Evolutionary conservation across 2,113 vertebrate genomes (phyloP), one percentile per base, ranked within the genome.

Genomic region (Actenoides hombroni): DNA sequence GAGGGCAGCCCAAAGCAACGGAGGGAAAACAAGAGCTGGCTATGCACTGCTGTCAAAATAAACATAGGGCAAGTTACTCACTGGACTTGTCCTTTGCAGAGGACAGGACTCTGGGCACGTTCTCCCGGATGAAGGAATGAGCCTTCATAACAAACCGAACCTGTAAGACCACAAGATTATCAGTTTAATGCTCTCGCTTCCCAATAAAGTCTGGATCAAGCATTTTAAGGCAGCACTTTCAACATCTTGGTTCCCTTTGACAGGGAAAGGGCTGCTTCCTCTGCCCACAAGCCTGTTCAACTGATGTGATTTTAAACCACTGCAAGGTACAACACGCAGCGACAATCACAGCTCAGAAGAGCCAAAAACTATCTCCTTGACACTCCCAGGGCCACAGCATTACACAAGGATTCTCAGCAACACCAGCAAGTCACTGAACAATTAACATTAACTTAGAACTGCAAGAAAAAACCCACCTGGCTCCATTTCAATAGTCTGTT

Each of bases 141-240:
- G 97, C 97, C 97, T 99, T 99, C 99, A 99, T 99, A 84, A 99
- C 91, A 13, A 99, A 96, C 37, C 99, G 99, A 63, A 99, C 98
- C 99, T 99, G 97, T 13, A 80, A 83, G 31, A 48, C 49, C 57
- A n/a, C 75, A 18, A 56, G 29, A 46, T 12, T 15, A 39, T 25
- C 69, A 69, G 7, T 54, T 88, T 25, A 94, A 75, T 44, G 21
- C 31, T 63, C n/a, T 39, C 33, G 1, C 64, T 39, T 86, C 17
- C 24, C 40, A 88, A 44, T 16, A 39, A 79, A 44, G 63, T 69
- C 18, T 16, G 16, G 4, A 29, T n/a, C n/a, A 57, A 87, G 56
- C 29, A 48, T 44, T 69, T 73, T 44, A 61, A 35, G 82, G 35
- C 20, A 82, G 60, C 23, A 42, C 35, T 21, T 77, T 78, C 29